A percentile compares a stretch with the other conserved stretches of the same genome.
Evolutionary conservation across 2,888 invertebrate genomes (phyloP).

Genomic region (Drosophila kanekoi): DNA sequence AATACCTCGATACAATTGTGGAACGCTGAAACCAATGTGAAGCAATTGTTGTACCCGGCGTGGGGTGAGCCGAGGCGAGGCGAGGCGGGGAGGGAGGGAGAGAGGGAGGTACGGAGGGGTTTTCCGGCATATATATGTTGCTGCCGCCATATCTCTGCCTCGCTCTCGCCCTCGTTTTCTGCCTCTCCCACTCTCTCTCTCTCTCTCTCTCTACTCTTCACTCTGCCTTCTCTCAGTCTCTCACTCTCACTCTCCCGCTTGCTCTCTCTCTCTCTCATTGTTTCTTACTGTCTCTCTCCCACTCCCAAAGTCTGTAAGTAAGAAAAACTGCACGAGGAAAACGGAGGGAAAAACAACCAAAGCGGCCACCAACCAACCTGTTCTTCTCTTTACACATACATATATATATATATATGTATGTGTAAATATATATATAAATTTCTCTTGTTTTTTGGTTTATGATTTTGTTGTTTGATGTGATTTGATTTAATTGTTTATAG

Average conservation of each 20-base stretch:
- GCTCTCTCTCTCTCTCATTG: no score
- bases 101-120: no score
- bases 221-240: slow-evolving; percentile 5
- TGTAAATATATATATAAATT: neutral
- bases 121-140: slow-evolving; percentile 11
- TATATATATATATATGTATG: neutral
- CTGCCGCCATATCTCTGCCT: slow-evolving; percentile 8
- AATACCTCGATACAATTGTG: slow-evolving; percentile 69
- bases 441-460: slow-evolving; percentile 27
- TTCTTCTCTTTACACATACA: no score
- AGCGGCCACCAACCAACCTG: slow-evolving; percentile 62
- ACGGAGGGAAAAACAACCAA: slow-evolving; percentile 28
- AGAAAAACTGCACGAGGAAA: slow-evolving; percentile 22
- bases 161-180: no score
- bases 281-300: slow-evolving; percentile 3
- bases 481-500: neutral
- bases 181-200: neutral
- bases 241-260: neutral
- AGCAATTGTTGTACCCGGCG: slow-evolving; percentile 65
- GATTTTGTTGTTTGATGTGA: slow-evolving; percentile 5
- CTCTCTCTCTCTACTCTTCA: slow-evolving; percentile 8
- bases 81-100: slow-evolving; percentile 17
- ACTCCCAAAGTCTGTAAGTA: slow-evolving; percentile 40
- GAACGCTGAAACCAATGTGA: slow-evolving; percentile 71
- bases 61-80: slow-evolving; percentile 24